Evolutionary conservation across 2,888 invertebrate genomes (phyloP).

Genomic region (Nemoura dubitans): DNA sequence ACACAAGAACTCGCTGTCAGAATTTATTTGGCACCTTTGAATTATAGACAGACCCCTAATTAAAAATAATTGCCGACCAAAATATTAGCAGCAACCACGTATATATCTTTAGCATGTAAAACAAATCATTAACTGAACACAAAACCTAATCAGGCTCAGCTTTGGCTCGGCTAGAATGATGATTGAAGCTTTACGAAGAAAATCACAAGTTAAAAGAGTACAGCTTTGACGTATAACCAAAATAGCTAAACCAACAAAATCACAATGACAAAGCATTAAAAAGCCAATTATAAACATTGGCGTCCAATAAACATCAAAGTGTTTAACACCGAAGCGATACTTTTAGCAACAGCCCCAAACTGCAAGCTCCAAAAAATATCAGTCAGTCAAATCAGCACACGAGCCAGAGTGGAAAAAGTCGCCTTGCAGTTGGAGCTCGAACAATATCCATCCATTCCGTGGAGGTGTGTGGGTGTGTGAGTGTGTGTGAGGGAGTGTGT

Average conservation of each 20-base stretch:
- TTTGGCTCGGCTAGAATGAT: background rate
- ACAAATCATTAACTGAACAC: slow-evolving; percentile 1
- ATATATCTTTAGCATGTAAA: background rate
- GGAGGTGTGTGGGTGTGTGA: too few species aligned
- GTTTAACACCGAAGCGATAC: background rate
- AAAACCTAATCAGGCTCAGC: background rate
- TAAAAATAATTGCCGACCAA: background rate
- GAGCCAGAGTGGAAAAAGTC: background rate
- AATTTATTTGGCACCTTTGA: background rate
- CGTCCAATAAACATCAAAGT: background rate
- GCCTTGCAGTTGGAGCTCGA: background rate
- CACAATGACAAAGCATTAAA: background rate
- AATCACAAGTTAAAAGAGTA: background rate
- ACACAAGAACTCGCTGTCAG: background rate
- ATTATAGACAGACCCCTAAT: slow-evolving; percentile 9
- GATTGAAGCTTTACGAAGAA: background rate
- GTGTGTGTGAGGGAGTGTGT: background rate
- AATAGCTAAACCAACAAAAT: background rate
- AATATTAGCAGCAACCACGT: background rate
- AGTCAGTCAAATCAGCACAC: background rate
- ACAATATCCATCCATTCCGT: background rate
- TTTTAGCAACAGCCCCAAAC: background rate
- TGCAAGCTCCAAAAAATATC: background rate
- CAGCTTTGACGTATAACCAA: background rate
- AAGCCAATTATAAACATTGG: background rate